These are phyloP conservation scores for Mesoclemmys tuberculata DNA, from an alignment of 2,113 vertebrate species.

Conservation along the genomic window DNA sequence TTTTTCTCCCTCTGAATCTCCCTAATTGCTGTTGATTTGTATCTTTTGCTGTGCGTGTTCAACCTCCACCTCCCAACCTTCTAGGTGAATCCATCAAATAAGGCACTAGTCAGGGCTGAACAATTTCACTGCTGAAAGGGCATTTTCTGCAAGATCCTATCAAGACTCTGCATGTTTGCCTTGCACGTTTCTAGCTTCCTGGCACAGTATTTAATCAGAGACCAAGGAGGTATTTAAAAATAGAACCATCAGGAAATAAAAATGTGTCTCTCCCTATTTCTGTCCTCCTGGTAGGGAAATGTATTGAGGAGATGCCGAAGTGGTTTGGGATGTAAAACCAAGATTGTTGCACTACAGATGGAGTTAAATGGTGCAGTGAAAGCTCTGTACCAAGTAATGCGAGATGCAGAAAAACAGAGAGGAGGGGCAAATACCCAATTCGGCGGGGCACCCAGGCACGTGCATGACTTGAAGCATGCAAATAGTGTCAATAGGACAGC, in stretches of 20 bases:
- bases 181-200: not conserved
- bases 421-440: not conserved
- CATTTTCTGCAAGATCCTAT: not conserved
- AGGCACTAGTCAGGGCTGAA: not conserved
- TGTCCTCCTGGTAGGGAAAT: not conserved
- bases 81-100: not conserved
- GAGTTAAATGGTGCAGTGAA: not conserved
- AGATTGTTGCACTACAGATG: not conserved
- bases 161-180: not conserved
- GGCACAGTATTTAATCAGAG: not conserved
- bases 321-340: not conserved
- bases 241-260: not conserved
- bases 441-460: not conserved
- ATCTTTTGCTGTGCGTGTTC: not conserved
- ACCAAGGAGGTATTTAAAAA: not conserved
- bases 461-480: not conserved
- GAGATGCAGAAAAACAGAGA: not conserved
- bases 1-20: slow-evolving; percentile 25
- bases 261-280: not conserved
- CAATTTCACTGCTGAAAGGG: not conserved
- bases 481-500: not conserved
- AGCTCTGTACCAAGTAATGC: not conserved
- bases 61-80: slow-evolving; percentile 2
- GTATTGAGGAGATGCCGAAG: not conserved
- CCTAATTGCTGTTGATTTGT: slow-evolving; percentile 53